These are phyloP conservation scores for Acronicta aceris DNA, from an alignment of 2,888 invertebrate species.

Conservation along the genomic window DNA sequence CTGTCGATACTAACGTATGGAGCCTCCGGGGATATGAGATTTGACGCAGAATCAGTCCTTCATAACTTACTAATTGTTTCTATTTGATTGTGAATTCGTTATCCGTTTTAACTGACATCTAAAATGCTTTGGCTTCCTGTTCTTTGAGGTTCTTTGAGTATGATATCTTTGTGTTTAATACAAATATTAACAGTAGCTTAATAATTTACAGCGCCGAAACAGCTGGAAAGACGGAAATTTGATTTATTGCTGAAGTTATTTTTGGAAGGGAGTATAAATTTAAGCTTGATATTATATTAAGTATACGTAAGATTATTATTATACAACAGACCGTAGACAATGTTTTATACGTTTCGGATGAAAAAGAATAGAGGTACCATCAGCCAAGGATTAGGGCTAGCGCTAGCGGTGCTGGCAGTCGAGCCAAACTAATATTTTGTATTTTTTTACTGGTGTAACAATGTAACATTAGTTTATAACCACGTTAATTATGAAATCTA, in stretches of 20 bases:
- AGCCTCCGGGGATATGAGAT: constrained; percentile 23
- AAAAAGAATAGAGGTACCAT: too few species aligned
- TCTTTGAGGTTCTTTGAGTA: constrained; percentile 9
- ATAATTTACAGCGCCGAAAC: constrained; percentile 15
- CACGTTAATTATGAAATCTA: too few species aligned
- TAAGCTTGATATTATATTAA: neutral
- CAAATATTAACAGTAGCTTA: constrained; percentile 36
- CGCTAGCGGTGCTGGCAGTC: too few species aligned
- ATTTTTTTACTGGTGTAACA: too few species aligned
- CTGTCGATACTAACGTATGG: constrained; percentile 59
- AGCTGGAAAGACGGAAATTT: constrained; percentile 22
- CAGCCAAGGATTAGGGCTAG: too few species aligned
- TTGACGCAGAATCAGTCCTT: constrained; percentile 17
- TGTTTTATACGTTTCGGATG: too few species aligned
- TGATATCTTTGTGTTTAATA: constrained; percentile 13
- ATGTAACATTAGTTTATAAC: too few species aligned
- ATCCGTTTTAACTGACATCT: constrained; percentile 9
- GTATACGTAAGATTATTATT: neutral
- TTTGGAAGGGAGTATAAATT: neutral
- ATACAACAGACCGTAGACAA: too few species aligned
- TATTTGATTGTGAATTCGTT: constrained; percentile 27
- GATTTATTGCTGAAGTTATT: constrained; percentile 30
- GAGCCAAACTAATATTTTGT: too few species aligned
- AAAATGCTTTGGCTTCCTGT: constrained; percentile 16
- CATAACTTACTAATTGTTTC: constrained; percentile 40